These are phyloP conservation scores for Sesamia nonagrioides DNA, from an alignment of 1,140 invertebrate genomes.

Conservation along the genomic window DNA sequence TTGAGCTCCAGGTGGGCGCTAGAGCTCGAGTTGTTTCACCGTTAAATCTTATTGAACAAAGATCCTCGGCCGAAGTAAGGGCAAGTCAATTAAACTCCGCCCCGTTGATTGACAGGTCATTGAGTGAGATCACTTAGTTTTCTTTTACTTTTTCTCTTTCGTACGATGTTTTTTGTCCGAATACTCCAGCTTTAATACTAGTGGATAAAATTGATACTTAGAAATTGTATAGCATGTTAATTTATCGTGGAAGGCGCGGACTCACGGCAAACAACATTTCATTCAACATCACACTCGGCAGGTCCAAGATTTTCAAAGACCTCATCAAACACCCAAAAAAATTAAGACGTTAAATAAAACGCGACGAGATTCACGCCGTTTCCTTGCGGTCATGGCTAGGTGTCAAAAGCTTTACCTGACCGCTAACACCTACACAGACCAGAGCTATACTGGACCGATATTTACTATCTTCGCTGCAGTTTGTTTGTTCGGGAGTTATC, in stretches of 20 bases:
- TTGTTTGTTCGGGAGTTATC: conserved; percentile 83
- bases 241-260: conserved; percentile 34
- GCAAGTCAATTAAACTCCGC: conserved; percentile 65
- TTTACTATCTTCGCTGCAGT: conserved; percentile 79
- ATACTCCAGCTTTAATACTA: conserved; percentile 17
- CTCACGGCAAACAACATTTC: conserved; percentile 52
- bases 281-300: conserved; percentile 59
- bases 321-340: conserved; percentile 77
- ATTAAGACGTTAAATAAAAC: conserved; percentile 74
- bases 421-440: conserved; percentile 78
- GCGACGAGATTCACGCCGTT: conserved; percentile 81
- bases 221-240: conserved; percentile 28
- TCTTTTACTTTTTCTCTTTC: conserved; percentile 49
- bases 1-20: conserved; percentile 68
- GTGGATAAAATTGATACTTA: conserved; percentile 24
- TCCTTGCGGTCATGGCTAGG: conserved; percentile 72
- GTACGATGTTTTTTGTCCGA: conserved; percentile 40
- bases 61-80: conserved; percentile 55
- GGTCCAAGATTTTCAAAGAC: conserved; percentile 57
- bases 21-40: conserved; percentile 59
- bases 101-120: conserved; percentile 64
- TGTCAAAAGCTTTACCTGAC: conserved; percentile 87
- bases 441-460: conserved; percentile 69
- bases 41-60: conserved; percentile 64
- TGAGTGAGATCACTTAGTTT: conserved; percentile 52